Evolutionary conservation across 2,797 vertebrate genomes (phyloP).

Genomic region (Rhinophrynus dorsalis): DNA sequence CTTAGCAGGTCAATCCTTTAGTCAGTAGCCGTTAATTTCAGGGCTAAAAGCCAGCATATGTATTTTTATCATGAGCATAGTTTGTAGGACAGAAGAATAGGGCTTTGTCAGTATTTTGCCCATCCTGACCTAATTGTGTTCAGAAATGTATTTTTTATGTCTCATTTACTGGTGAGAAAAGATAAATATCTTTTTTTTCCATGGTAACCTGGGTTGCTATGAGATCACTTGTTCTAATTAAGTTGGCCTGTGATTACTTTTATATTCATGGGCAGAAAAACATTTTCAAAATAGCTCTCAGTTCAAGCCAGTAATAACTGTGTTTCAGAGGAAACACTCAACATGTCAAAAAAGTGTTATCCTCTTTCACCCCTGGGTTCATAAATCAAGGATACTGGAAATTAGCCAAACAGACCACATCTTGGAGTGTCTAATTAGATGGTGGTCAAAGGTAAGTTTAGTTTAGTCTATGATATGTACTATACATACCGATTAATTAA

Average conservation of each 20-base stretch:
- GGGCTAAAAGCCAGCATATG: too few species aligned
- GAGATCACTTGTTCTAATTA: constrained; percentile 42
- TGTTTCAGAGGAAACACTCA: constrained; percentile 9
- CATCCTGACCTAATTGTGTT: constrained; percentile 3
- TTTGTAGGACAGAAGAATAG: background rate
- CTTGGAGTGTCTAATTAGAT: constrained; percentile 2
- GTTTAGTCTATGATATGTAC: too few species aligned
- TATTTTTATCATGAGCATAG: background rate
- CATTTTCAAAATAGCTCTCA: constrained; percentile 21
- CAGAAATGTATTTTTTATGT: constrained; percentile 14
- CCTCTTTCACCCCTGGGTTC: background rate
- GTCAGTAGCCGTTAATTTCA: too few species aligned
- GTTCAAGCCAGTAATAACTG: constrained; percentile 8
- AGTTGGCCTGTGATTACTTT: constrained; percentile 13
- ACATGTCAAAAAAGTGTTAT: background rate
- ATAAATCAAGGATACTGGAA: background rate
- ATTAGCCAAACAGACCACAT: background rate
- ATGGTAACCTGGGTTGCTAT: constrained; percentile 25
- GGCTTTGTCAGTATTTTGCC: background rate
- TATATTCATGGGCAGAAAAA: constrained; percentile 26
- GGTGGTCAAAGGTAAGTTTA: background rate
- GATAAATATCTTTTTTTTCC: constrained; percentile 24
- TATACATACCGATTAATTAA: too few species aligned
- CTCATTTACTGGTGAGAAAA: constrained; percentile 30
- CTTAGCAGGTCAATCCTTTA: too few species aligned